Percentiles rank a stretch among this genome's conserved stretches.
phyloP scores from a whole-genome alignment of 2,888 invertebrate species.

The Eumacrocentrus americanus region DNA sequence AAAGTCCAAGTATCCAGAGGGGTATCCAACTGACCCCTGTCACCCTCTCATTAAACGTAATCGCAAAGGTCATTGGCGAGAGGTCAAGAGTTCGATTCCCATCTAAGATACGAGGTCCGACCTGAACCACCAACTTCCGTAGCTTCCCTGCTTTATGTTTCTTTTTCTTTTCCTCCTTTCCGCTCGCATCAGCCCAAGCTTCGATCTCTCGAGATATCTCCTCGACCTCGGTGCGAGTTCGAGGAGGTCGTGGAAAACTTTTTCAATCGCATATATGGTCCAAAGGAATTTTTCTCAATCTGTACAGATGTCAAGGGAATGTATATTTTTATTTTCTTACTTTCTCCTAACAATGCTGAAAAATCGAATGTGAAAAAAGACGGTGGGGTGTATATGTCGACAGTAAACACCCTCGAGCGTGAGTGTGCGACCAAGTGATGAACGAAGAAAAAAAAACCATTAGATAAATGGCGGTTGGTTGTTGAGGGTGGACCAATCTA shows the following conservation, averaged over 20 bases:
- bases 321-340: constrained; percentile 17
- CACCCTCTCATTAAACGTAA: constrained; percentile 43
- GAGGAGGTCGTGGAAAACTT: constrained; percentile 44
- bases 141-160: constrained; percentile 12
- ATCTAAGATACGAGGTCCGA: constrained; percentile 16
- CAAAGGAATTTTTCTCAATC: constrained; percentile 10
- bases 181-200: constrained; percentile 31
- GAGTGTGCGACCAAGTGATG: constrained; percentile 45
- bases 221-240: constrained; percentile 32
- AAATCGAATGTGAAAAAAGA: constrained; percentile 14
- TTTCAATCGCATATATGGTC: constrained; percentile 48
- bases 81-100: constrained; percentile 29
- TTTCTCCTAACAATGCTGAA: constrained; percentile 14
- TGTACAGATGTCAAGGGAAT: constrained; percentile 16
- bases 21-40: constrained; percentile 31
- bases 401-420: constrained; percentile 53
- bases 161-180: constrained; percentile 21
- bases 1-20: not conserved
- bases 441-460: constrained; percentile 49
- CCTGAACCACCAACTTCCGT: constrained; percentile 7
- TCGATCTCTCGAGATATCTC: constrained; percentile 43
- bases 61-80: constrained; percentile 31
- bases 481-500: constrained; percentile 57
- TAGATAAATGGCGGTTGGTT: constrained; percentile 59
- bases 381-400: no score